These are phyloP conservation scores for Oryctes rhinoceros DNA, from an alignment of 1,140 invertebrate species.

Conservation along the genomic window DNA sequence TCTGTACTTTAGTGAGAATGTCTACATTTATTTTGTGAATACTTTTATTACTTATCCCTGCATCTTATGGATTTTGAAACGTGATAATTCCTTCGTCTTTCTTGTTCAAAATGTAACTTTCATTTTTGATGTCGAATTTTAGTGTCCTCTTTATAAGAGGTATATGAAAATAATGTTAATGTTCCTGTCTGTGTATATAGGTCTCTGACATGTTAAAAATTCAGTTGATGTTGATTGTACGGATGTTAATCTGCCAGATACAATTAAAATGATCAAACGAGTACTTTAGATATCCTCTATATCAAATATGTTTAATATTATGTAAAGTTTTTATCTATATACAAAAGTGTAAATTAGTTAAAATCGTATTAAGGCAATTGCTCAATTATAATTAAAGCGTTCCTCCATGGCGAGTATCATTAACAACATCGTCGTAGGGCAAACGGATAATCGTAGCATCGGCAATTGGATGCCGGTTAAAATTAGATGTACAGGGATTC, in stretches of 20 bases:
- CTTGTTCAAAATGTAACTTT: background rate
- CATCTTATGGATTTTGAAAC: background rate
- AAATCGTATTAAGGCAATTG: no score
- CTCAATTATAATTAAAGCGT: conserved; percentile 11
- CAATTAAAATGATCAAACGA: no score
- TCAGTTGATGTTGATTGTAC: no score
- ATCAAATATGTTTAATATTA: no score
- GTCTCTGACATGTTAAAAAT: no score
- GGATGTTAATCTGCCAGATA: no score
- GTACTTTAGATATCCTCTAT: no score
- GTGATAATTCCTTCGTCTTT: background rate
- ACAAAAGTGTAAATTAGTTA: no score
- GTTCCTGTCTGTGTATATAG: no score
- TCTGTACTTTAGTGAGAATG: conserved; percentile 42
- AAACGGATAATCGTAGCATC: background rate
- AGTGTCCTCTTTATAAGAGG: no score
- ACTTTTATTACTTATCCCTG: background rate
- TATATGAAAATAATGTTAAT: no score
- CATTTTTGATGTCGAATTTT: background rate
- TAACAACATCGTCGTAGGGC: background rate
- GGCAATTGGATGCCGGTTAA: background rate
- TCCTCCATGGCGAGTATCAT: background rate
- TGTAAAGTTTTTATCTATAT: no score
- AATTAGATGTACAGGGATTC: background rate
- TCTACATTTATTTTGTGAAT: conserved; percentile 42